phyloP scores from a whole-genome alignment of 2,113 vertebrate genomes.

The Podarcis muralis region DNA sequence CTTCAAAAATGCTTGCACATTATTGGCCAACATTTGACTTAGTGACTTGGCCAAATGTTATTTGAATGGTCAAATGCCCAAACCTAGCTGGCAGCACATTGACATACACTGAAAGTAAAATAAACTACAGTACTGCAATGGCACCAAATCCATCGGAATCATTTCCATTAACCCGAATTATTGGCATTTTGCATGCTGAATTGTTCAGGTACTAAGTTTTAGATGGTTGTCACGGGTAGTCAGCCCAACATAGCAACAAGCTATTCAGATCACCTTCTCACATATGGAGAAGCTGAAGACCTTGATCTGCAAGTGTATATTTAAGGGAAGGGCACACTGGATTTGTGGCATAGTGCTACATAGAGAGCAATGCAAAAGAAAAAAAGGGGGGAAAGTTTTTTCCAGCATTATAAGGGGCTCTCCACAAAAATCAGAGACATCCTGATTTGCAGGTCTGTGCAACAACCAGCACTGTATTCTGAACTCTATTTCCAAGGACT shows the following conservation, averaged over 20 bases:
- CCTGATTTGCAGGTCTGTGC: not conserved
- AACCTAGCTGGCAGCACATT: not conserved
- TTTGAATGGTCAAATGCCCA: not conserved
- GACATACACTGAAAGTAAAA: not conserved
- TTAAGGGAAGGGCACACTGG: not conserved
- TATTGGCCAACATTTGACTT: not conserved
- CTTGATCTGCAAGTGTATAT: not conserved
- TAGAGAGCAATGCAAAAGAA: not conserved
- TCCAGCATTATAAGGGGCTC: not conserved
- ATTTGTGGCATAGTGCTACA: not conserved
- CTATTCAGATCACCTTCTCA: not conserved
- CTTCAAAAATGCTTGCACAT: not conserved
- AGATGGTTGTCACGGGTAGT: not conserved
- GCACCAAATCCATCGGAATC: not conserved
- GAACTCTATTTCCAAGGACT: conserved; percentile 5
- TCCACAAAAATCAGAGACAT: not conserved
- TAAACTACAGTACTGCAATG: not conserved
- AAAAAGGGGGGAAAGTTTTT: too few relatives aligned
- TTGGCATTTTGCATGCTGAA: not conserved
- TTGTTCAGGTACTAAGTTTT: not conserved
- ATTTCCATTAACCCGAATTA: not conserved
- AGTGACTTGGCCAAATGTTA: not conserved
- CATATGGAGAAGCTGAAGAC: not conserved
- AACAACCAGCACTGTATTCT: conserved; percentile 31
- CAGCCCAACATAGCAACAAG: not conserved